Base-by-base conservation (phyloP, 92 coral and sea anemone species). In the Parazoanthus swiftii region DNA sequence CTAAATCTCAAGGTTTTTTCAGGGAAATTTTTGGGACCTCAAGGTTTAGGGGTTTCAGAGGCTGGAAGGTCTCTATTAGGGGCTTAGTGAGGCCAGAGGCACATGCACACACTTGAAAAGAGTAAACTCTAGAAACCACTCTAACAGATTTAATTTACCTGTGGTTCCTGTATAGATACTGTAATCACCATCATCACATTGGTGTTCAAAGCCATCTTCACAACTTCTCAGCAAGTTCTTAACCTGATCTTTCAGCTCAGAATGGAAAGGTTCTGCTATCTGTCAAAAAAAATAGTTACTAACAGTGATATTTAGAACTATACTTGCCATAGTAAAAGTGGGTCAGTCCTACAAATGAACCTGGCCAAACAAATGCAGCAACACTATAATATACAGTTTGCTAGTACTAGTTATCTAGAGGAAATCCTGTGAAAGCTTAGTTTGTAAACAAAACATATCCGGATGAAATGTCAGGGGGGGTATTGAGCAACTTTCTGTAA, bases 121-220 rank as follows among this genome's bases (percentile, higher is more conserved):
- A 80, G 38, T 66, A 18, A 35, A 83, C 16, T 0, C 3, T 1
- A 26, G 36, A 8, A 88, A 38, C 39, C 38, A 0, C 76, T 25
- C 35, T 18, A 2, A 33, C 25, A 0, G 39, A 8, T 8, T 50
- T 29, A 29, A 29, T 29, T 4, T 77, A 95, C 98, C 99, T 90
- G 93, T 90, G 65, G 94, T 90, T 71, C 99, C 99, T 36, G 98
- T 97, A 76, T 97, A 97, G 18, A 95, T 92, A 70, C 98, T 90
- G 87, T 92, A 94, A 85, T 94, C 93, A 85, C 74, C 80, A 46
- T 92, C 88, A 81, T 97, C 95, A 11, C 91, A 74, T 38, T 89
- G 81, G 65, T 71, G 82, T 82, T 94, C 90, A 92, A 95, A 91
- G 8, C 97, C 96, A 74, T 88, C 93, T 81, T 97, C 98, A 48